phyloP scores from a whole-genome alignment of 2,797 vertebrate genomes.

The Carcharodon carcharias region DNA sequence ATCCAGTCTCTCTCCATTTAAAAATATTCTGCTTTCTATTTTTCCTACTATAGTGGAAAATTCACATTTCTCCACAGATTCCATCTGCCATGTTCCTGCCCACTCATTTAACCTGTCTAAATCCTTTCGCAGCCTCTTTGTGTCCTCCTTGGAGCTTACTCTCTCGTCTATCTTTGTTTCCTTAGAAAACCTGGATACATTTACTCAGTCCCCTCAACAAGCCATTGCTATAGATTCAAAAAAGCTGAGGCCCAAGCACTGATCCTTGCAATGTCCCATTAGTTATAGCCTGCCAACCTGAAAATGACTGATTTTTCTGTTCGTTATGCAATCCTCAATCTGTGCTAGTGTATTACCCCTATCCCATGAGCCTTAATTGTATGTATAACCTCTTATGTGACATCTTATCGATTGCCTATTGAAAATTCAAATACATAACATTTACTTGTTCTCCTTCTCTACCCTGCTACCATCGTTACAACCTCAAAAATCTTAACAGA shows the following conservation, averaged over 20 bases:
- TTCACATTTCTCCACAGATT: neutral
- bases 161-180: neutral
- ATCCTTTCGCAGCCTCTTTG: neutral
- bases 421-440: too few relatives aligned
- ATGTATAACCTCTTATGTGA: too few relatives aligned
- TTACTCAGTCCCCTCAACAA: neutral
- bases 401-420: too few relatives aligned
- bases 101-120: neutral
- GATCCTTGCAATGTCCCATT: too few relatives aligned
- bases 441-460: too few relatives aligned
- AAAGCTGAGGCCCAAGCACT: too few relatives aligned
- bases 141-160: neutral
- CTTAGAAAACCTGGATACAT: neutral
- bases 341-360: too few relatives aligned
- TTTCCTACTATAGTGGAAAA: neutral
- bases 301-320: neutral
- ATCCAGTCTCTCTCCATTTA: neutral
- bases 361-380: too few relatives aligned
- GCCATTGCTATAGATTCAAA: too few relatives aligned
- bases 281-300: neutral
- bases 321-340: neutral
- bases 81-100: neutral
- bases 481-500: too few relatives aligned
- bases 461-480: too few relatives aligned
- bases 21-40: neutral